Evolutionary conservation across 2,113 vertebrate genomes (phyloP).

Genomic region (Paraplagusia blochii): DNA sequence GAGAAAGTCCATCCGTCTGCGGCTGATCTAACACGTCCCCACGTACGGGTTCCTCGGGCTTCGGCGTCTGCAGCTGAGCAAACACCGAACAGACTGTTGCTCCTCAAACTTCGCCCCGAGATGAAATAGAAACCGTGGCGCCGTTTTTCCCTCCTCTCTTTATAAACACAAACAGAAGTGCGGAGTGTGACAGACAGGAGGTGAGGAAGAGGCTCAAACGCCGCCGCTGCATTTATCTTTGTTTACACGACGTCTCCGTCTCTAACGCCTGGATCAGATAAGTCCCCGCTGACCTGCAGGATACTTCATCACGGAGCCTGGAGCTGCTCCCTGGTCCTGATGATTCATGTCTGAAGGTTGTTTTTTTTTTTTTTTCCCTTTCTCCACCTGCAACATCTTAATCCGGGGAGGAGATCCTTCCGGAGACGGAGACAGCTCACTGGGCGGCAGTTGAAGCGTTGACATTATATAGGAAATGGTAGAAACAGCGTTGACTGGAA

Average conservation of each 20-base stretch:
- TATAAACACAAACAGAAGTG: not conserved
- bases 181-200: slow-evolving; percentile 27
- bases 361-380: slow-evolving; percentile 52
- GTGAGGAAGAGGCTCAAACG: slow-evolving; percentile 31
- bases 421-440: too few relatives aligned
- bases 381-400: slow-evolving; percentile 39
- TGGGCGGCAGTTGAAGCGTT: too few relatives aligned
- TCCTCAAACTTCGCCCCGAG: slow-evolving; percentile 7
- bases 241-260: slow-evolving; percentile 53
- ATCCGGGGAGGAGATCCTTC: slow-evolving; percentile 24
- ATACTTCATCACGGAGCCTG: slow-evolving; percentile 47
- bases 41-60: slow-evolving; percentile 14
- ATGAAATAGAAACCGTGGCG: slow-evolving; percentile 21
- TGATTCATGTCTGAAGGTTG: slow-evolving; percentile 51
- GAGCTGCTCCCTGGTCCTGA: slow-evolving; percentile 54
- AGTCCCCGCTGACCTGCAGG: slow-evolving; percentile 50
- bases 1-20: too few relatives aligned
- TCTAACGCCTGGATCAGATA: slow-evolving; percentile 51
- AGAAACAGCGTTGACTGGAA: too few relatives aligned
- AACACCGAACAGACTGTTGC: slow-evolving; percentile 13
- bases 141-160: too few relatives aligned
- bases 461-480: too few relatives aligned
- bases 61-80: slow-evolving; percentile 5
- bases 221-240: slow-evolving; percentile 38
- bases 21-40: not conserved